A percentile compares a stretch with the other conserved stretches of the same genome.
Evolutionary conservation across 2,888 invertebrate genomes (phyloP).

Genomic region (Leptinotarsa rubiginosa): DNA sequence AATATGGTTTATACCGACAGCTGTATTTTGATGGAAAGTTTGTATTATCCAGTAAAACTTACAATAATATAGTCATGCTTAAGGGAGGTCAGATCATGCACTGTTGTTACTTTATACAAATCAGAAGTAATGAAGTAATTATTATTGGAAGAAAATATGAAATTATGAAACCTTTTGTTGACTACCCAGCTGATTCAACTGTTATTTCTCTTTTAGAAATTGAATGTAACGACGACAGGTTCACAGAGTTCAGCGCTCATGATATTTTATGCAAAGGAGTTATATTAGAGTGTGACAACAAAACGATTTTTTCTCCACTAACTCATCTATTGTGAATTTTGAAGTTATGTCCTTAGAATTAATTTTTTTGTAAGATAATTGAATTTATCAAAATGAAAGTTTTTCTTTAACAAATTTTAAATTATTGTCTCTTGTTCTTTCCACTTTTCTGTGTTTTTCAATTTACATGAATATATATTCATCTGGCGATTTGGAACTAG

Average conservation of each 20-base stretch:
- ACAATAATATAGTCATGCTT: slow-evolving; percentile 6
- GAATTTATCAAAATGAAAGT: background rate
- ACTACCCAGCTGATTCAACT: slow-evolving; percentile 25
- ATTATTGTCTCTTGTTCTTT: slow-evolving; percentile 1
- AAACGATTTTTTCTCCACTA: slow-evolving; percentile 11
- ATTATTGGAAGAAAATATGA: background rate
- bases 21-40: background rate
- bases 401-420: background rate
- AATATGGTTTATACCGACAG: slow-evolving; percentile 7
- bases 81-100: slow-evolving; percentile 7
- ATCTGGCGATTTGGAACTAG: background rate
- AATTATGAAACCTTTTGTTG: slow-evolving; percentile 1
- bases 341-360: background rate
- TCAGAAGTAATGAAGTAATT: no score
- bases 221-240: background rate
- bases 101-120: slow-evolving; percentile 2
- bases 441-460: background rate
- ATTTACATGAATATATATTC: background rate
- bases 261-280: slow-evolving; percentile 25
- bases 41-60: background rate
- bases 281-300: background rate
- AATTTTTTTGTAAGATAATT: background rate
- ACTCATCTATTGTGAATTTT: slow-evolving; percentile 7
- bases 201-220: slow-evolving; percentile 4
- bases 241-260: background rate